A percentile compares a stretch with the other conserved stretches of the same genome.
Conservation (phyloP, 2,113 vertebrate species). For the Dinomys branickii region DNA sequence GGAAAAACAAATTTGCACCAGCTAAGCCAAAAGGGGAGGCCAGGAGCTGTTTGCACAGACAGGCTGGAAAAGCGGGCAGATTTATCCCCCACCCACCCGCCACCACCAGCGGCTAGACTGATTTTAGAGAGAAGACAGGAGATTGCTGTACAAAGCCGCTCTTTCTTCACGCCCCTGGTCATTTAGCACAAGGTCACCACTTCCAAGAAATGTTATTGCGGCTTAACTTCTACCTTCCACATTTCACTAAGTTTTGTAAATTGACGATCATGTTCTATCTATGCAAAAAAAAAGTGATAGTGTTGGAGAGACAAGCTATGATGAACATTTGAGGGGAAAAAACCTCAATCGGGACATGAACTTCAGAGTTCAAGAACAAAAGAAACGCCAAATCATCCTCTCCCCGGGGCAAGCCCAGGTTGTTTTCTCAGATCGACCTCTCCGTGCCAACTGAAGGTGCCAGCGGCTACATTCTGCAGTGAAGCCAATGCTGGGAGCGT, state of each 20-base stretch:
- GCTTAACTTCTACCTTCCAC: background rate
- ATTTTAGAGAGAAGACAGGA: slow-evolving; percentile 58
- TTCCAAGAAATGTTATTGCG: background rate
- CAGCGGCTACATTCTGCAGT: background rate
- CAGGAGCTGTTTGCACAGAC: slow-evolving; percentile 56
- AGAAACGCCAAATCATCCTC: slow-evolving; percentile 27
- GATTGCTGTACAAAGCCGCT: slow-evolving; percentile 9
- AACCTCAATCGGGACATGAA: background rate
- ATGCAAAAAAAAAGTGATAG: background rate
- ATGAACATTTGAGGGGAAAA: background rate
- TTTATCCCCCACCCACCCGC: slow-evolving; percentile 29
- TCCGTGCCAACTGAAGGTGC: background rate
- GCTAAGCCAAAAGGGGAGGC: slow-evolving; percentile 72
- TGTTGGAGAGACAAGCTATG: slow-evolving; percentile 16
- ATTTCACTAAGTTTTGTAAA: slow-evolving; percentile 38
- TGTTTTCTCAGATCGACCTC: background rate
- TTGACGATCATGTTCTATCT: background rate
- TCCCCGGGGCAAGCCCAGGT: background rate
- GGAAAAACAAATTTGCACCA: background rate
- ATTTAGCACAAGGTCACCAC: background rate
- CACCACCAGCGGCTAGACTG: background rate
- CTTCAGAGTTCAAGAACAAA: background rate
- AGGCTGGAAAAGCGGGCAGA: slow-evolving; percentile 45
- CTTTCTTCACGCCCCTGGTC: background rate
- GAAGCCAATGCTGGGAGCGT: background rate